A percentile compares a stretch with the other conserved stretches of the same genome.
These are phyloP conservation scores for Sebastiscus tertius DNA, from an alignment of 2,797 vertebrate species.

Conservation along the genomic window DNA sequence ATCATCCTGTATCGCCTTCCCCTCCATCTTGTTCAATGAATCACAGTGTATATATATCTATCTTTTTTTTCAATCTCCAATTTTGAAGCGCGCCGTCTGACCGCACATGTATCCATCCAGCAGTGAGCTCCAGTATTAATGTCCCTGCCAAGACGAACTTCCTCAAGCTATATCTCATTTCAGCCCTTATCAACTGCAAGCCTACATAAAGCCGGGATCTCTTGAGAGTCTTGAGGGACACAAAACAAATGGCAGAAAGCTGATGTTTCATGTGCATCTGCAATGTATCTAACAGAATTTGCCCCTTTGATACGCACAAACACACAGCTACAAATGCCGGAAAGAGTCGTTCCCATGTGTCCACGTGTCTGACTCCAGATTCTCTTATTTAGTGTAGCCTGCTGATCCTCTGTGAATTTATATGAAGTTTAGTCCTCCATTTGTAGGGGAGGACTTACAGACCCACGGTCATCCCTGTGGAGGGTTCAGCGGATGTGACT, in stretches of 20 bases:
- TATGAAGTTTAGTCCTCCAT: not conserved
- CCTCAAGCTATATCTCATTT: slow-evolving; percentile 39
- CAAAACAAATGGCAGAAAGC: slow-evolving; percentile 17
- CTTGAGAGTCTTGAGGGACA: slow-evolving; percentile 15
- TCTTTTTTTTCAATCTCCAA: slow-evolving; percentile 10
- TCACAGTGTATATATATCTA: not conserved
- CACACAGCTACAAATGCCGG: not conserved
- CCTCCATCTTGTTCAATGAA: slow-evolving; percentile 1
- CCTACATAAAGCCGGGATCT: slow-evolving; percentile 1
- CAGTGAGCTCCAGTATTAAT: slow-evolving; percentile 42
- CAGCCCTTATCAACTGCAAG: slow-evolving; percentile 28
- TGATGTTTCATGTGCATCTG: slow-evolving; percentile 15
- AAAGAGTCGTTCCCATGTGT: slow-evolving; percentile 8
- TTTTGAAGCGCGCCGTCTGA: slow-evolving; percentile 29
- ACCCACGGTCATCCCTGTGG: not conserved
- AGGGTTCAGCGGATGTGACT: not conserved
- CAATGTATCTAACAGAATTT: slow-evolving; percentile 23
- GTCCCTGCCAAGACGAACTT: slow-evolving; percentile 31
- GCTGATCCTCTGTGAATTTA: slow-evolving; percentile 6
- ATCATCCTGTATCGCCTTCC: slow-evolving; percentile 10
- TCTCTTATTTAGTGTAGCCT: slow-evolving; percentile 20
- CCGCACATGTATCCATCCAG: slow-evolving; percentile 30
- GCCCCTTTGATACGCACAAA: not conserved
- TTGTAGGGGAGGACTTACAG: slow-evolving; percentile 23
- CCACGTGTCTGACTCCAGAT: slow-evolving; percentile 3